Evolutionary conservation across 2,113 vertebrate genomes (phyloP).

Genomic region (Paracanthobrama guichenoti): DNA sequence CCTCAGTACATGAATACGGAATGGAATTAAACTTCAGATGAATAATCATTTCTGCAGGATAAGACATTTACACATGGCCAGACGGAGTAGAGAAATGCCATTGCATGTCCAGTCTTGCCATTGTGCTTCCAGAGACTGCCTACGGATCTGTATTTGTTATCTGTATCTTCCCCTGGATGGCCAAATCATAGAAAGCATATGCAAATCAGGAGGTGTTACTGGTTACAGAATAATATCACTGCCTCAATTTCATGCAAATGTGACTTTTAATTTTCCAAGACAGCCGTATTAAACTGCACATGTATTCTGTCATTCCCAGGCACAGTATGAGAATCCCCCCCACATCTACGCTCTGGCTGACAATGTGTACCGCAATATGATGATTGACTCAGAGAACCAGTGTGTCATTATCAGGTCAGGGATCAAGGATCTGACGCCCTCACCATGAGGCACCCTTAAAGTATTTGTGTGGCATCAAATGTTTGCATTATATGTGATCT

Average conservation of each 20-base stretch:
- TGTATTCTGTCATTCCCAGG: slow-evolving; percentile 59
- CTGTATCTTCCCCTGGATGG: neutral
- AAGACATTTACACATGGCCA: slow-evolving; percentile 25
- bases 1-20: neutral
- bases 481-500: slow-evolving; percentile 11
- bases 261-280: neutral
- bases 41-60: neutral
- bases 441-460: neutral
- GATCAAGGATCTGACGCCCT: neutral
- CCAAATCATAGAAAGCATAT: neutral
- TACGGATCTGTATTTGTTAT: slow-evolving; percentile 12
- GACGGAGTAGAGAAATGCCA: slow-evolving; percentile 10
- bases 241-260: slow-evolving; percentile 13
- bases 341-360: slow-evolving; percentile 84
- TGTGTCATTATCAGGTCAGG: slow-evolving; percentile 84
- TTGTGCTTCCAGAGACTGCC: neutral
- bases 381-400: slow-evolving; percentile 84
- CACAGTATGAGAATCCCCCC: slow-evolving; percentile 83
- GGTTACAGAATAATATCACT: neutral
- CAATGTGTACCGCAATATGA: slow-evolving; percentile 84
- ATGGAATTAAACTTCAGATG: neutral
- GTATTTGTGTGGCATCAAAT: neutral
- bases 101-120: slow-evolving; percentile 40
- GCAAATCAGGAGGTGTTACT: neutral
- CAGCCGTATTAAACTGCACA: neutral